Conservation (phyloP, 1,140 invertebrate genomes). For the Acromyrmex charruanus region DNA sequence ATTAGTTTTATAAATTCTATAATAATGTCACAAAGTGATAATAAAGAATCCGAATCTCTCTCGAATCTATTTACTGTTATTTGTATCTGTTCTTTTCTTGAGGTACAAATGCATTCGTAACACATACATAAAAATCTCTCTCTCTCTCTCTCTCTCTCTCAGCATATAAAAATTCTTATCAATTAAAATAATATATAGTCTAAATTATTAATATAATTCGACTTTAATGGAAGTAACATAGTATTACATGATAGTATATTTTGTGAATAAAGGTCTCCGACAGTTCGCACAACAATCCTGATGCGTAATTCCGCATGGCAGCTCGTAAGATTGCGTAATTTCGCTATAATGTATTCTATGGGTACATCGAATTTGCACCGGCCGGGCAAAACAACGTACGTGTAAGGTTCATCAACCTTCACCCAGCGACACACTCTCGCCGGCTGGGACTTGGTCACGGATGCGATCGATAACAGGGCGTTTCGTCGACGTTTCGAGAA, state of each 20-base stretch:
- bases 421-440: conserved; percentile 49
- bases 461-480: conserved; percentile 65
- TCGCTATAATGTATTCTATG: neutral
- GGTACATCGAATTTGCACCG: neutral
- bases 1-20: neutral
- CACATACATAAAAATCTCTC: no score
- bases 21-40: neutral
- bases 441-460: conserved; percentile 28
- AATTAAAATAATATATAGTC: neutral
- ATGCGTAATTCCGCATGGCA: neutral
- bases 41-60: neutral
- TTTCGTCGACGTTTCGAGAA: conserved; percentile 59
- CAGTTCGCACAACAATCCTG: neutral
- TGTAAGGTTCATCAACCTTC: conserved; percentile 57
- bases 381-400: neutral
- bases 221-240: neutral
- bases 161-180: no score
- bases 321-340: conserved; percentile 17
- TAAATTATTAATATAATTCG: neutral
- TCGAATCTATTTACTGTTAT: neutral
- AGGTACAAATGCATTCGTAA: neutral
- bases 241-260: neutral
- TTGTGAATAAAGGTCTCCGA: neutral
- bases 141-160: no score
- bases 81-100: neutral